Evolutionary conservation across 1,140 invertebrate genomes (phyloP).

Genomic region (Hormaphis cornu): DNA sequence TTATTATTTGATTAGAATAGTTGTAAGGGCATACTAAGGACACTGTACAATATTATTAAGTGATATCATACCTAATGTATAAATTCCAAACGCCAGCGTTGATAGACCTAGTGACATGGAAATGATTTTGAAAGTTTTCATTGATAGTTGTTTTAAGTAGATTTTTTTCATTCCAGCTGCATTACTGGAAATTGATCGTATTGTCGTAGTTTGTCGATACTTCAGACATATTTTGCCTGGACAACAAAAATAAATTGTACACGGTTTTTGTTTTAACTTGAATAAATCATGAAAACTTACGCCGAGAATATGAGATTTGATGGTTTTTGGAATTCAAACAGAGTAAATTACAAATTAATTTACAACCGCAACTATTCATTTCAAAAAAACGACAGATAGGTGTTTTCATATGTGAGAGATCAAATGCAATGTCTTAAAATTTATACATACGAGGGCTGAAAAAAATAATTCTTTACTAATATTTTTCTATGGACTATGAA

Average conservation of each 20-base stretch:
- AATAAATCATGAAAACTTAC: neutral
- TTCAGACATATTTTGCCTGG: neutral
- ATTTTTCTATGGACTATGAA: no score
- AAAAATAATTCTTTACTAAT: no score
- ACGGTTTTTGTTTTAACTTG: neutral
- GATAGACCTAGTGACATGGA: neutral
- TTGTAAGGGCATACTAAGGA: no score
- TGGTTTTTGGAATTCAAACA: neutral
- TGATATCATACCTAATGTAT: neutral
- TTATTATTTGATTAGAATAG: no score
- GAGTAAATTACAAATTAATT: neutral
- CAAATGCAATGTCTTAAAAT: no score
- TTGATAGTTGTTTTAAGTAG: neutral
- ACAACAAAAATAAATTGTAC: neutral
- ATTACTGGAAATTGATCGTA: neutral
- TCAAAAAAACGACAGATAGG: no score
- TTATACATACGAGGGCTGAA: no score
- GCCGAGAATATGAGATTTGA: neutral
- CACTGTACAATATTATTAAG: neutral
- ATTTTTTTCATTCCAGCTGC: neutral
- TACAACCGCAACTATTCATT: neutral
- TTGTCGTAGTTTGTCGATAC: no score
- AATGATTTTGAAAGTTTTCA: neutral
- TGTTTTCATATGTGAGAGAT: no score
- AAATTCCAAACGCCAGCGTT: neutral